phyloP scores from a whole-genome alignment of 2,113 vertebrate species.

The Pholis gunnellus region DNA sequence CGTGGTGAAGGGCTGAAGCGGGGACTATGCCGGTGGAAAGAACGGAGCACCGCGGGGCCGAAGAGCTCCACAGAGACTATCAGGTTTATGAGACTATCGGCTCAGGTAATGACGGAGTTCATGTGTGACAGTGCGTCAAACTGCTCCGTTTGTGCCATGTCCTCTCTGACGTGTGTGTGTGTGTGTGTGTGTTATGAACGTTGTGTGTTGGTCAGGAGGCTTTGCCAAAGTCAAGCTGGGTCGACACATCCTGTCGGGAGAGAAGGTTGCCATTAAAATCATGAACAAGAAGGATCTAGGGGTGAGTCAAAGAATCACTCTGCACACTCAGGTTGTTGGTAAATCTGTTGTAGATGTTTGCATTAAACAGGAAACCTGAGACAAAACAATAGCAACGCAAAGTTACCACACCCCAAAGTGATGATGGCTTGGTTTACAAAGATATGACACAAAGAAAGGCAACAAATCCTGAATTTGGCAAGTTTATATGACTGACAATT shows the following conservation, averaged over 20 bases:
- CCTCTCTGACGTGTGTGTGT: background rate
- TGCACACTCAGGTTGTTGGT: background rate
- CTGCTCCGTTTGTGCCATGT: background rate
- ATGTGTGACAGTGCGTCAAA: background rate
- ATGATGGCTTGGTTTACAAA: background rate
- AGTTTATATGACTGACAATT: background rate
- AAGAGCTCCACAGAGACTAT: constrained; percentile 82
- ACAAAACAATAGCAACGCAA: background rate
- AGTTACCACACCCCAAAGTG: background rate
- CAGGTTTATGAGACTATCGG: constrained; percentile 86
- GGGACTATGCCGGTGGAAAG: constrained; percentile 81
- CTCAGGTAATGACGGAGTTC: constrained; percentile 71
- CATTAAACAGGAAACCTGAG: background rate
- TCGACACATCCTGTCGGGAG: constrained; percentile 90
- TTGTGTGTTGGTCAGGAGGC: constrained; percentile 85
- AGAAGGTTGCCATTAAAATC: constrained; percentile 96
- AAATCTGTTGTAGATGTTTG: background rate
- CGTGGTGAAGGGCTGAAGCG: constrained; percentile 12
- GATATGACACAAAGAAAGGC: background rate
- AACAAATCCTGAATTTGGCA: background rate
- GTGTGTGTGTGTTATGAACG: background rate
- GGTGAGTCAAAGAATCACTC: constrained; percentile 77
- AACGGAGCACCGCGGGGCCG: constrained; percentile 61
- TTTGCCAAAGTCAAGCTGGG: constrained; percentile 97
- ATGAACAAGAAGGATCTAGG: constrained; percentile 94